A percentile compares a stretch with the other conserved stretches of the same genome.
These are phyloP conservation scores for Trachymyrmex cornetzi DNA, from an alignment of 1,140 invertebrate genomes.

Conservation along the genomic window DNA sequence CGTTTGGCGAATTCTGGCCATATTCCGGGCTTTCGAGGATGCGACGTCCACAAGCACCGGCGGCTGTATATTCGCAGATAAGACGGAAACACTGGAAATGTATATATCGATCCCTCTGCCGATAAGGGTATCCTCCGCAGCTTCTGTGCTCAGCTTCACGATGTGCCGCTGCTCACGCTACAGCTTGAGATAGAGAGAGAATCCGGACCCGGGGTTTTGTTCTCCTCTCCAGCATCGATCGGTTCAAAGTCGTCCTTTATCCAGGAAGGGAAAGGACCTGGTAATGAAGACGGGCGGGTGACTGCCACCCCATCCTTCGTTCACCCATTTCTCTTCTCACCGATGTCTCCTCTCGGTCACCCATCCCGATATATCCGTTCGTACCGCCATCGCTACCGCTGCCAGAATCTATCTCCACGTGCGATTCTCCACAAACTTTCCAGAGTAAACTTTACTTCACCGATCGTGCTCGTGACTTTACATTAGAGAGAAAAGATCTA, in stretches of 20 bases:
- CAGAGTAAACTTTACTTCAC: slow-evolving; percentile 48
- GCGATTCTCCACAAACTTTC: slow-evolving; percentile 54
- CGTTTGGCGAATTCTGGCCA: background rate
- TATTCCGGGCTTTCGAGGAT: slow-evolving; percentile 44
- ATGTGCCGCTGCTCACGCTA: slow-evolving; percentile 67
- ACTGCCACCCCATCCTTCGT: slow-evolving; percentile 36
- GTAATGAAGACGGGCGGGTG: slow-evolving; percentile 65
- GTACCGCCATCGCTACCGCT: background rate
- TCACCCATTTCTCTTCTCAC: slow-evolving; percentile 10
- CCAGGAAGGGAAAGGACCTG: slow-evolving; percentile 66
- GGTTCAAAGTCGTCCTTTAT: slow-evolving; percentile 61
- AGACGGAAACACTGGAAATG: slow-evolving; percentile 73
- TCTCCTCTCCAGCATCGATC: slow-evolving; percentile 70
- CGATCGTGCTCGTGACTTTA: background rate
- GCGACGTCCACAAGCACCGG: slow-evolving; percentile 33
- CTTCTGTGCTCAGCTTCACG: slow-evolving; percentile 68
- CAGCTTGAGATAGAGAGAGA: slow-evolving; percentile 51
- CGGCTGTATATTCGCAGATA: slow-evolving; percentile 75
- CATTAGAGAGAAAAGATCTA: background rate
- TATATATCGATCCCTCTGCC: slow-evolving; percentile 75
- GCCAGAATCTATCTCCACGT: slow-evolving; percentile 61
- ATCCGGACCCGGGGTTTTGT: slow-evolving; percentile 50
- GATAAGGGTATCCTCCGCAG: slow-evolving; percentile 70
- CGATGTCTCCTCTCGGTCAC: slow-evolving; percentile 47
- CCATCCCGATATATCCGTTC: slow-evolving; percentile 26